These are phyloP conservation scores for Urocolius indicus DNA, from an alignment of 2,113 vertebrate species.

Conservation along the genomic window DNA sequence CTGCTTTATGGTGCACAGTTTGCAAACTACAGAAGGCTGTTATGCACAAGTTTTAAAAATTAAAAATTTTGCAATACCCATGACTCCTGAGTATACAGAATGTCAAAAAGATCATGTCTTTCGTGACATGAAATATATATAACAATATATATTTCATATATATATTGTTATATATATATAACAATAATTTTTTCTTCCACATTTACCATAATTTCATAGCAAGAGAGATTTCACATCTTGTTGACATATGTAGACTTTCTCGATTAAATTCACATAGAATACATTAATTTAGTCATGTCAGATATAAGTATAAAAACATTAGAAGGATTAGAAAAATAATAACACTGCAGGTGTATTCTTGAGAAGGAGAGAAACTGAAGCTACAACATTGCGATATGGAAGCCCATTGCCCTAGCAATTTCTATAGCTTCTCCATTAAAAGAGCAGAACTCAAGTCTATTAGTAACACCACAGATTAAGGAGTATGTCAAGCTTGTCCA, in stretches of 20 bases:
- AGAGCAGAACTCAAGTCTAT: background rate
- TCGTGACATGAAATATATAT: no score
- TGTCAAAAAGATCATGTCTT: background rate
- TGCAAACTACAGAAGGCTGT: background rate
- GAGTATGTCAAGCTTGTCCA: background rate
- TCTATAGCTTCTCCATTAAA: background rate
- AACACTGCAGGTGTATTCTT: background rate
- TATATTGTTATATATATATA: no score
- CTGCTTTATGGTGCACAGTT: background rate
- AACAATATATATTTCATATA: no score
- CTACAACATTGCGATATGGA: background rate
- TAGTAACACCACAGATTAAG: background rate
- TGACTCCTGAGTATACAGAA: background rate
- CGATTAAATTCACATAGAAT: background rate
- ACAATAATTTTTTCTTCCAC: background rate
- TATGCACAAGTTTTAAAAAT: background rate
- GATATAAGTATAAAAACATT: background rate
- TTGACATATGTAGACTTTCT: background rate
- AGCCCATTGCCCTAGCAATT: background rate
- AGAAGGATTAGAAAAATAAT: accelerated
- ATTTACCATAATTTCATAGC: background rate
- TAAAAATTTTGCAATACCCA: background rate
- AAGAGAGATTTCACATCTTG: background rate
- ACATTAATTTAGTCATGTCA: background rate
- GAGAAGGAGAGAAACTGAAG: background rate